Base-by-base conservation (phyloP, 2,888 invertebrate species). In the Nymphalis polychloros region DNA sequence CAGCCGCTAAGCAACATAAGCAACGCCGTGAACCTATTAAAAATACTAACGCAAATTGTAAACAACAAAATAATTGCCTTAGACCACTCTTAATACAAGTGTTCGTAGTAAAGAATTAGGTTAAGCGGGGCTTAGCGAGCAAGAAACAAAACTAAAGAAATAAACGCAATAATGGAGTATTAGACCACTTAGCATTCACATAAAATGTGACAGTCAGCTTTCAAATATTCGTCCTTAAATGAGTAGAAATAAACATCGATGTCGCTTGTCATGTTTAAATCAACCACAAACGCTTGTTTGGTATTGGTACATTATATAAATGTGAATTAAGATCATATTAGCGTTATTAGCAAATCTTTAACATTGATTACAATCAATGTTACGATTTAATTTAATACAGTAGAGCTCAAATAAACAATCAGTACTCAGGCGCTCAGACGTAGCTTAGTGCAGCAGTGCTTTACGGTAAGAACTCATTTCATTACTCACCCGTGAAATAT, bases 81-180 rank as follows among this genome's bases (percentile, higher is more conserved):
- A 13, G 53, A 55, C 16, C 52, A 55, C 53, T 31, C 27, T 27
- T n/a, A 55, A 55, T 16, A 27, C n/a, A 31, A 31, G 50, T 20
- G 50, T 50, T 50, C 50, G 19, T 19, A n/a, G 50, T 19, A 50
- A 31, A 23, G 53, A 55, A 55, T 27, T 55, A 55, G 53, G 53
- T 55, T 55, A 55, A 55, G 53, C 53, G 27, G 53, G 17, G 53
- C 31, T 55, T 55, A 55, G 27, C 20, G 52, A 20, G 23, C 23
- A 20, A 52, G 52, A 55, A 55, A 55, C 53, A 31, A 55, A 55
- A 55, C 53, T 55, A 55, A 55, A 55, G 53, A 55, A 41, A 55
- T 17, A 27, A 55, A 55, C 53, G 53, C n/a, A 31, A 27, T 55
- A 55, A 55, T 55, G 53, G 53, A 55, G 16, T 55, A 17, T 27